Evolutionary conservation across 1,140 invertebrate species (phyloP).

Genomic region (Lepidostoma basale): DNA sequence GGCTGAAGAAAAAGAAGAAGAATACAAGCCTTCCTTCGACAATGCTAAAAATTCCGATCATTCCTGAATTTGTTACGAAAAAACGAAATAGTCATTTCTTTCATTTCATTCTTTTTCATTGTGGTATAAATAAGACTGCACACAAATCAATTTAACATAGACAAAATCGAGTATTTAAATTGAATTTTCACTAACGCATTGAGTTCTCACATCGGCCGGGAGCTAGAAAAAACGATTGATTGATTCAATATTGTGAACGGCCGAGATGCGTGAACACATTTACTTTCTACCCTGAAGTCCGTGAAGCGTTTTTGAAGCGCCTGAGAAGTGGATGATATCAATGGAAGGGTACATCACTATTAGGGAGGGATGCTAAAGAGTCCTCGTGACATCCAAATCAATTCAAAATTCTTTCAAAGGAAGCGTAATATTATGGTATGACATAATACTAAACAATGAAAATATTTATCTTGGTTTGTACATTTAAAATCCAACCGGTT

Average conservation of each 20-base stretch:
- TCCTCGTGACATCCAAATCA: background rate
- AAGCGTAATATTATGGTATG: background rate
- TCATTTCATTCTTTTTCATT: background rate
- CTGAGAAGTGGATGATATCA: background rate
- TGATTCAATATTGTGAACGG: slow-evolving; percentile 9
- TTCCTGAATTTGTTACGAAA: too few species aligned
- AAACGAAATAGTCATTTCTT: too few species aligned
- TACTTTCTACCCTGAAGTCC: background rate
- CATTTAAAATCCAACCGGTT: too few species aligned
- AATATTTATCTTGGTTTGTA: too few species aligned
- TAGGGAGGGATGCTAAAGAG: background rate
- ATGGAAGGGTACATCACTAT: background rate
- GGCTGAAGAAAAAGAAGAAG: too few species aligned
- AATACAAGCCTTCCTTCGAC: too few species aligned
- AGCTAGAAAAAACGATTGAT: slow-evolving; percentile 10
- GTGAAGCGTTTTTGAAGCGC: background rate
- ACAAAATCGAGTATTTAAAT: slow-evolving; percentile 24
- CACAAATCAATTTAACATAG: slow-evolving; percentile 19
- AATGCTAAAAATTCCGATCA: too few species aligned
- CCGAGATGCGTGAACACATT: background rate
- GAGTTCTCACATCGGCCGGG: slow-evolving; percentile 9
- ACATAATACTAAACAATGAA: too few species aligned
- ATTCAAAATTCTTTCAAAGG: background rate
- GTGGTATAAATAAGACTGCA: slow-evolving; percentile 7
- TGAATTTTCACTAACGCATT: slow-evolving; percentile 11